Conservation (phyloP, 2,888 invertebrate genomes). For the Drosophila monieri region DNA sequence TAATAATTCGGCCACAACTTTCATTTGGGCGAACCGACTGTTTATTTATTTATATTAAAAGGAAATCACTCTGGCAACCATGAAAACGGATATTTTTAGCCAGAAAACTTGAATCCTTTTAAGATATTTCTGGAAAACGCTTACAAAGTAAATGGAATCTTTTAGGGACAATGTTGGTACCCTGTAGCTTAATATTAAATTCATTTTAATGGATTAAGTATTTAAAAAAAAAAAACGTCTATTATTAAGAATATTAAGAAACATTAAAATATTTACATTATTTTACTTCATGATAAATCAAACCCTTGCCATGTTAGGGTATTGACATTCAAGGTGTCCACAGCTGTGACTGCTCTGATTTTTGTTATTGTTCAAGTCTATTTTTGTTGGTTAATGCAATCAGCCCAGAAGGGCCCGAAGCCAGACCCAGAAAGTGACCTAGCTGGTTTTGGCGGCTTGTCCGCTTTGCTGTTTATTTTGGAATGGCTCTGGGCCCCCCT, state of each 20-base stretch:
- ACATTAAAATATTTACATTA: not conserved
- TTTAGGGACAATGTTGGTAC: too few relatives aligned
- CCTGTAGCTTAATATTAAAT: too few relatives aligned
- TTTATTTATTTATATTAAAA: conserved; percentile 50
- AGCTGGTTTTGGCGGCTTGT: conserved; percentile 54
- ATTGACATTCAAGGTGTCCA: not conserved
- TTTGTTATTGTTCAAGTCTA: conserved; percentile 28
- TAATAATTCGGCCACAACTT: not conserved
- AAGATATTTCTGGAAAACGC: not conserved
- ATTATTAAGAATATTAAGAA: too few relatives aligned
- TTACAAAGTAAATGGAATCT: not conserved
- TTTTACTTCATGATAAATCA: not conserved
- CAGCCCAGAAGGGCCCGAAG: conserved; percentile 36
- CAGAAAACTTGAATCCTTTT: not conserved
- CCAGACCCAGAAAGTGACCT: conserved; percentile 38
- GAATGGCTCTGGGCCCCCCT: not conserved
- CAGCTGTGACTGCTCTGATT: conserved; percentile 1
- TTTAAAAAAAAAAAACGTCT: too few relatives aligned
- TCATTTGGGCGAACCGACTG: conserved; percentile 1
- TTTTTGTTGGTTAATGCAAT: conserved; percentile 48
- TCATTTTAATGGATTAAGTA: too few relatives aligned
- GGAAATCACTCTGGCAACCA: conserved; percentile 7
- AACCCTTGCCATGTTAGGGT: not conserved
- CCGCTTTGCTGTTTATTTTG: conserved; percentile 37
- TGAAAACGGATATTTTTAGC: conserved; percentile 3